A percentile compares a stretch with the other conserved stretches of the same genome.
phyloP scores from a whole-genome alignment of 2,888 invertebrate genomes.

The Nemoura dubitans region DNA sequence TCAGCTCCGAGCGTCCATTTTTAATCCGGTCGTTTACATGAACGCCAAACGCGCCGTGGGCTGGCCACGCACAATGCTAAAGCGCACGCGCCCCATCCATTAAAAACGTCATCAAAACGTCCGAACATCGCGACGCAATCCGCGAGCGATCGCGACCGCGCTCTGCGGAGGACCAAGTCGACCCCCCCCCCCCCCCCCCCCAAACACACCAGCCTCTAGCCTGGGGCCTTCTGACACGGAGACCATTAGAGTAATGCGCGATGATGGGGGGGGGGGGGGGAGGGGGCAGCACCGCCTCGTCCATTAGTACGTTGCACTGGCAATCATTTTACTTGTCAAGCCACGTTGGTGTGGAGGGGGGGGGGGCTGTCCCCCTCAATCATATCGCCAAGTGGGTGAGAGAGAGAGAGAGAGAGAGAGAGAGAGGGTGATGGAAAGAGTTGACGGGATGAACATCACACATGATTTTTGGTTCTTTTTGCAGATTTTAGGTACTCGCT shows the following conservation, averaged over 20 bases:
- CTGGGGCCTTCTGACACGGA: background rate
- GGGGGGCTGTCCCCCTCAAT: conserved; percentile 1
- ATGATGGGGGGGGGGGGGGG: conserved; percentile 17
- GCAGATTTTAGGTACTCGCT: background rate
- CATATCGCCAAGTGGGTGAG: background rate
- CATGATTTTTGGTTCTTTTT: background rate
- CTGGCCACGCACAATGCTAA: too few relatives aligned
- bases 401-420: background rate
- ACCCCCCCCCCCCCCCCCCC: background rate
- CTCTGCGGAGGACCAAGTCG: background rate
- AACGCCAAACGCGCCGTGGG: background rate
- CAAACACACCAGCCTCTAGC: background rate
- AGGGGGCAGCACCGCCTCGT: conserved; percentile 31
- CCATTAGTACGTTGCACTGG: conserved; percentile 34
- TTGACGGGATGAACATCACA: background rate
- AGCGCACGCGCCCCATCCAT: background rate
- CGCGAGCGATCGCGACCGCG: background rate
- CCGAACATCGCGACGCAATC: background rate
- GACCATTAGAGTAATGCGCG: background rate
- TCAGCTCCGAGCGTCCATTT: background rate
- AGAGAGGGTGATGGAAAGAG: background rate
- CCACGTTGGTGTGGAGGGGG: background rate
- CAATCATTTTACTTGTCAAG: conserved; percentile 39
- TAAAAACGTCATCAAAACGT: background rate
- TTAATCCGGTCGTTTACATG: background rate